Evolutionary conservation across 2,113 vertebrate species (phyloP), one percentile per base, ranked within the genome.

Genomic region (Malurus melanocephalus): DNA sequence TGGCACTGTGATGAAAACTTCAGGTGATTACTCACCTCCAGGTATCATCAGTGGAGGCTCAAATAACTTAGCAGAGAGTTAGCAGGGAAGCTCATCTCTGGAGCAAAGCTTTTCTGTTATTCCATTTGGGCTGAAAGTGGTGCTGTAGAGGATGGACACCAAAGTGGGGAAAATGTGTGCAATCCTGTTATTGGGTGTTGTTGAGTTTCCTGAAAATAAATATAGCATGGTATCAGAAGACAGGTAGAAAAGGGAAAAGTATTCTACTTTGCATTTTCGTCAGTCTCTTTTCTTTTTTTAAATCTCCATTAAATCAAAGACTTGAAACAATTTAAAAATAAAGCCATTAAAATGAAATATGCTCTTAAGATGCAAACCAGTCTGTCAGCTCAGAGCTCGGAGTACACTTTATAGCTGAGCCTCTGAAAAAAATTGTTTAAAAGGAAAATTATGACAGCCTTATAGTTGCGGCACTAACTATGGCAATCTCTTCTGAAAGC

Each of bases 241-340:
- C 16, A 56, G 49, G 56, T 87, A 22, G 38, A 62, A 82, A 49
- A 26, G 20, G 49, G 28, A 5, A 52, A n/a, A 75, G 57, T 64
- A 57, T 30, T 87, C 72, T 33, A 11, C 59, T 81, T 93, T 10
- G 19, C 72, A 42, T 77, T 89, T 90, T 92, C 67, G 87, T 51
- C 71, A 46, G 61, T 85, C 35, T 84, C 4, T 4, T 79, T 88
- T 87, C 73, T 76, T 92, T 79, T 88, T 94, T 86, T 42, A 59
- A 80, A 57, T 91, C 66, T 89, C 30, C 28, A 60, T 92, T 95
- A 93, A 93, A 90, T 94, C 82, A 66, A 71, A 80, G 71, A 85
- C 32, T 72, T 82, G 86, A 85, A 91, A 64, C 55, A 76, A 64
- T 91, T 93, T 84, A 86, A 95, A 95, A 92, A 91, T 86, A 85